Base-by-base conservation (phyloP, 2,113 vertebrate genomes). In the Ursus arctos region DNA sequence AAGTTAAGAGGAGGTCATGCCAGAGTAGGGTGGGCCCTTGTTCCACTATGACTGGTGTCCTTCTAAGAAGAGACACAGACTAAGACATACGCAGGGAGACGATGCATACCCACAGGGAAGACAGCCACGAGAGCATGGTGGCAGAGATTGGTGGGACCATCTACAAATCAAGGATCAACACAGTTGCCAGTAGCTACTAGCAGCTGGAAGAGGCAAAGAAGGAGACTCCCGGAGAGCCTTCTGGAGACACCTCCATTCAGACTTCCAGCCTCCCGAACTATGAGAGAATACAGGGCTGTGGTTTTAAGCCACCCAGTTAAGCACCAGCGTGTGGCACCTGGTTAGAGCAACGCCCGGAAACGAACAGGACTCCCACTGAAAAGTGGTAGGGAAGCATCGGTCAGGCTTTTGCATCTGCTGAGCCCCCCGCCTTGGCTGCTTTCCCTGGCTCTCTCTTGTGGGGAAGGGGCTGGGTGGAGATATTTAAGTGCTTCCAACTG, bases 61-160 rank as follows among this genome's bases (percentile, higher is more conserved):
- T 69, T 57, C 19, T 19, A 47, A 80, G 61, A 74, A 40, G 69
- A 55, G 15, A n/a, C 47, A 10, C 31, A 57, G 28, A 59, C 36
- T 59, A 15, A 67, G 80, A 57, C 3, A 6, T 2, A 4, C 31
- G 12, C 3, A 79, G 18, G 63, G 24, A 87, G 28, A 31, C 11
- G 59, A 53, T 15, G n/a, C 61, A 85, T 72, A 71, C 1, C 6
- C n/a, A 13, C 5, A n/a, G 57, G 63, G 36, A 61, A 43, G 43
- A 85, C 0, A 1, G 49, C 49, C 22, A 15, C 0, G 3, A n/a
- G 82, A 47, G 6, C 61, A 43, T 0, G 2, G 53, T 43, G n/a
- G 53, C 47, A 18, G 74, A 61, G 24, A 28, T 0, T 9, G 63
- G 51, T 11, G 0, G 6, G 15, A 19, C 0, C 9, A 0, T 3